Percentiles rank a stretch among this genome's conserved stretches.
Conservation (phyloP, 2,888 invertebrate genomes). For the Lasioglossum malachurum region DNA sequence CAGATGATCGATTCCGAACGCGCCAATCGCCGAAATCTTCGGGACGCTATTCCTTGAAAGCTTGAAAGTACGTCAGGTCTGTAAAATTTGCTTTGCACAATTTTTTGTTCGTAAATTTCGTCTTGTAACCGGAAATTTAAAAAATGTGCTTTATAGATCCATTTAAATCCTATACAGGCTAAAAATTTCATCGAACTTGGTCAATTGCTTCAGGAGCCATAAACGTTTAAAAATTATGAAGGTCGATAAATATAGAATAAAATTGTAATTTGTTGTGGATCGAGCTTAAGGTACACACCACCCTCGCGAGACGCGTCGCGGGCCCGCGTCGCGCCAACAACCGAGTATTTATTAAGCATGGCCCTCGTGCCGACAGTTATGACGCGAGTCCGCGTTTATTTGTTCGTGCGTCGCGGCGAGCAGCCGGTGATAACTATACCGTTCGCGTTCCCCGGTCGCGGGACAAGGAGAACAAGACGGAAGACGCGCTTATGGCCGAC, state of each 20-base stretch:
- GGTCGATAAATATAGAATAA: too few relatives aligned
- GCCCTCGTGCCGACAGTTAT: slow-evolving; percentile 79
- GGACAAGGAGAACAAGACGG: slow-evolving; percentile 8
- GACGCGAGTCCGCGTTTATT: slow-evolving; percentile 73
- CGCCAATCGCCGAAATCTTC: not conserved
- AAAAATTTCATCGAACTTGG: not conserved
- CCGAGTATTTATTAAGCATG: slow-evolving; percentile 77
- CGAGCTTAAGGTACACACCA: slow-evolving; percentile 33
- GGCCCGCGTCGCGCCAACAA: slow-evolving; percentile 63
- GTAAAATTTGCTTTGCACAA: too few relatives aligned
- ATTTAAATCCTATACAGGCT: too few relatives aligned
- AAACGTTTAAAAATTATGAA: not conserved
- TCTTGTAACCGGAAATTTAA: too few relatives aligned
- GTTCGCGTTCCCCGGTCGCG: slow-evolving; percentile 10
- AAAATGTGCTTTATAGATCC: too few relatives aligned
- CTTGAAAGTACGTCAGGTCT: too few relatives aligned
- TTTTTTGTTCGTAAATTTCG: too few relatives aligned
- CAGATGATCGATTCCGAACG: not conserved
- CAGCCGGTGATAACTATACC: slow-evolving; percentile 66
- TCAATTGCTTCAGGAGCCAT: not conserved
- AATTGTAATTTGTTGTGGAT: not conserved
- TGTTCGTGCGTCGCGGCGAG: slow-evolving; percentile 57
- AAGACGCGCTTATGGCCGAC: slow-evolving; percentile 26
- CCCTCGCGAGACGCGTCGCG: slow-evolving; percentile 63
- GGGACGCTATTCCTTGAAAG: too few relatives aligned